Evolutionary conservation across 1,140 invertebrate species (phyloP).

Genomic region (Ylistrum balloti): DNA sequence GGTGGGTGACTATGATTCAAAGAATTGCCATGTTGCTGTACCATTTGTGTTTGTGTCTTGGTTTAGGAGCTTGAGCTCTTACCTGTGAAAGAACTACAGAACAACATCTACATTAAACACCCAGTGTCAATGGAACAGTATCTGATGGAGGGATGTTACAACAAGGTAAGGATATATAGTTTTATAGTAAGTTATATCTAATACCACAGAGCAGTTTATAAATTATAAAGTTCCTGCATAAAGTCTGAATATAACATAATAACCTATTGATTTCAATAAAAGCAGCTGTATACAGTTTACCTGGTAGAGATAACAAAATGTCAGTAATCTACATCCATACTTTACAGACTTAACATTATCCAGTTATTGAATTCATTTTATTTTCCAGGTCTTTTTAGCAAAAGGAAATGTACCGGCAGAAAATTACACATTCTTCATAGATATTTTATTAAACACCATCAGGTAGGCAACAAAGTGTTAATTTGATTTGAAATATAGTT

Average conservation of each 20-base stretch:
- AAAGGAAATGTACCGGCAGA: constrained; percentile 98
- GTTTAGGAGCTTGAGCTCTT: constrained; percentile 93
- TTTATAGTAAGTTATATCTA: too few relatives aligned
- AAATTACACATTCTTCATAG: constrained; percentile 98
- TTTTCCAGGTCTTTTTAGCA: constrained; percentile 89
- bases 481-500: neutral
- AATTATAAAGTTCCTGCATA: too few relatives aligned
- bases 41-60: too few relatives aligned
- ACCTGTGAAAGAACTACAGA: constrained; percentile 94
- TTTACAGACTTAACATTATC: neutral
- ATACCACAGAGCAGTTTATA: too few relatives aligned
- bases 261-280: neutral
- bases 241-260: too few relatives aligned
- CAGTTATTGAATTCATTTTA: constrained; percentile 13
- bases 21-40: too few relatives aligned
- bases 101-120: constrained; percentile 96
- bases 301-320: too few relatives aligned
- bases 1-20: too few relatives aligned
- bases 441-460: constrained; percentile 97
- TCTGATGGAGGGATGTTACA: constrained; percentile 99
- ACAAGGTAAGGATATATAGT: too few relatives aligned
- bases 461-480: constrained; percentile 82
- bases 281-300: neutral
- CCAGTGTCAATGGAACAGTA: constrained; percentile 98
- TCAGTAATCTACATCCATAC: too few relatives aligned